Percentiles rank a stretch among this genome's conserved stretches.
Evolutionary conservation across 2,797 vertebrate genomes (phyloP).

Genomic region (Sylvia borin): DNA sequence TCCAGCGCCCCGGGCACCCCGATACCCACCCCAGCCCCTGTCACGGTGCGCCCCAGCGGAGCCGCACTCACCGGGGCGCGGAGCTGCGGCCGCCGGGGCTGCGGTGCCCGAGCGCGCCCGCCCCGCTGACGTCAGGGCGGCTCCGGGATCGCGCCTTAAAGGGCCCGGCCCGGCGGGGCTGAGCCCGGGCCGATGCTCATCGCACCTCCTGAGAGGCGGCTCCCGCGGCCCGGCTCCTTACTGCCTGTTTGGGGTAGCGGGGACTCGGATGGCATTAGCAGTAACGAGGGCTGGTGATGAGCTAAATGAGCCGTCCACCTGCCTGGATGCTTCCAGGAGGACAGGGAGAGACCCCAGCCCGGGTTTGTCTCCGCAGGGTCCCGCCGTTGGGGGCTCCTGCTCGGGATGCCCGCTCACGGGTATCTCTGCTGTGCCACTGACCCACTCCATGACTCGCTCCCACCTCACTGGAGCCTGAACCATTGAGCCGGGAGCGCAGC

Average conservation of each 20-base stretch:
- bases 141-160: conserved; percentile 47
- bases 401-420: not conserved
- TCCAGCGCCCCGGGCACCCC: not conserved
- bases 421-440: not conserved
- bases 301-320: not conserved
- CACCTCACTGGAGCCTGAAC: not conserved
- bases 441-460: not conserved
- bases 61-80: not conserved
- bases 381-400: not conserved
- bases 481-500: not conserved
- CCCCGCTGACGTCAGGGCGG: conserved; percentile 53
- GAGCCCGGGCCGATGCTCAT: not conserved
- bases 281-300: not conserved
- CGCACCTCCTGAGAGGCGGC: not conserved
- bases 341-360: not conserved
- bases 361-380: not conserved
- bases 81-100: conserved; percentile 4
- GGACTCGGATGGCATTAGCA: not conserved
- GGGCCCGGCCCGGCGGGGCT: not conserved
- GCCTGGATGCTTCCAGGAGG: not conserved
- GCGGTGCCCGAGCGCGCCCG: conserved; percentile 30
- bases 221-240: not conserved
- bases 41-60: not conserved
- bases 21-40: not conserved
- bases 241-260: not conserved